Evolutionary conservation across 2,797 vertebrate genomes (phyloP), one percentile per base, ranked within the genome.

Genomic region (Alectoris magna): DNA sequence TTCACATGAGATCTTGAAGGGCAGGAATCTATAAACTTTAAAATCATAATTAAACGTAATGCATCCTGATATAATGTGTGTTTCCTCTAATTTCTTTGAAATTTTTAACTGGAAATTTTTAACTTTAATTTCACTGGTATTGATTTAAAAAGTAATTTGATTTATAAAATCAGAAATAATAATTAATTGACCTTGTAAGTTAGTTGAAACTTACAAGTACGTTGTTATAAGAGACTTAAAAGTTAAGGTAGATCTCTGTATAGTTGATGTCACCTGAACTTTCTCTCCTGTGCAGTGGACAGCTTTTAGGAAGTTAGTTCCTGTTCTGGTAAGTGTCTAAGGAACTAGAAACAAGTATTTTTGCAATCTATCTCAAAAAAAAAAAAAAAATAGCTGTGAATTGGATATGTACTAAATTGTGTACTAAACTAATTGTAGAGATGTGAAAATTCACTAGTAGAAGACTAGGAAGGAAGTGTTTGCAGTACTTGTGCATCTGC

Each of bases 1-100:
- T 95, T 98, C 96, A 97, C 82, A 95, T 24, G 46, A 95, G 88
- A 94, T 95, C 96, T 97, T 96, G 91, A 96, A 96, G 62, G 58
- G 49, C 80, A 19, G 6, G 72, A 93, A 90, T 83, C 93, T 88
- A 94, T 97, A 97, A 97, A 96, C 95, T 95, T 97, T 96, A 96
- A 91, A 97, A 95, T 96, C 44, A 89, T 96, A 97, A 96, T 97
- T 96, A 97, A 96, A 90, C 75, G 11, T 39, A 34, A 83, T 72
- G 78, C 92, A 26, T 92, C 96, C 94, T 96, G 94, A 90, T 95
- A 95, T 90, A 94, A 93, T 43, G 21, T 69, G 58, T 66, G 53
- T 93, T 95, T 96, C 31, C 92, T 84, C 74, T 84, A 22, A 93
- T 96, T 96, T 94, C 66, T 94, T 51, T 95, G 88, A 74, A 94